Evolutionary conservation across 2,797 vertebrate species (phyloP), one percentile per base, ranked within the genome.

Genomic region (Psittacula echo): DNA sequence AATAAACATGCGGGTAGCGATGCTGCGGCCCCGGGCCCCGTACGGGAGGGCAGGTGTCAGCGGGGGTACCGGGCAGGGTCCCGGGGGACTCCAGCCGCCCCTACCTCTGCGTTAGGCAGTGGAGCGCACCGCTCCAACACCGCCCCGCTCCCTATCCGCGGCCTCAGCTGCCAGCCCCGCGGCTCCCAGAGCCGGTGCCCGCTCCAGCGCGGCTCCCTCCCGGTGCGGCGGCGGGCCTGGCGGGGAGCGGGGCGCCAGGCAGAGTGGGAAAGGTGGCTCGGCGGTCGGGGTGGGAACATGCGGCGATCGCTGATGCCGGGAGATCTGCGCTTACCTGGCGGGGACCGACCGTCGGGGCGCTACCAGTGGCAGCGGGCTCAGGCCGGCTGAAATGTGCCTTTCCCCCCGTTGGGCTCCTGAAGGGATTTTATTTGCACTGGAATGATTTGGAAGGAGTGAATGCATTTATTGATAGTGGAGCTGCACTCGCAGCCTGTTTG

Each of bases 381-480:
- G 73, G 34, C 60, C 64, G 44, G 37, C 74, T 37, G 62, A 18
- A 66, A 24, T 42, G 75, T 18, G 61, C 20, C 41, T 39, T 32
- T 11, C 8, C 45, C 47, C 41, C 3, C 42, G 7, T 3, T 27
- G 84, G 64, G 34, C 24, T 67, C 67, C 75, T 73, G 64, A 60
- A 68, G 61, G 61, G 80, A 19, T 91, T 81, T 66, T 93, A 74
- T 81, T 89, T 53, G 89, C 85, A 4, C 64, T 54, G 94, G 78
- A 79, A 88, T 13, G 44, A 76, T 89, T 91, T 80, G 47, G 87
- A 85, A 87, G 68, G 66, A 87, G 79, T 50, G 73, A 91, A 92
- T 50, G 78, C 58, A 14, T 89, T 94, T 91, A 94, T 50, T 93
- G 95, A 94, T 62, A 88, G 76, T 7, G 85, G 85, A 45, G 45